Base-by-base conservation (phyloP, 1,140 invertebrate genomes). In the Ylistrum balloti region DNA sequence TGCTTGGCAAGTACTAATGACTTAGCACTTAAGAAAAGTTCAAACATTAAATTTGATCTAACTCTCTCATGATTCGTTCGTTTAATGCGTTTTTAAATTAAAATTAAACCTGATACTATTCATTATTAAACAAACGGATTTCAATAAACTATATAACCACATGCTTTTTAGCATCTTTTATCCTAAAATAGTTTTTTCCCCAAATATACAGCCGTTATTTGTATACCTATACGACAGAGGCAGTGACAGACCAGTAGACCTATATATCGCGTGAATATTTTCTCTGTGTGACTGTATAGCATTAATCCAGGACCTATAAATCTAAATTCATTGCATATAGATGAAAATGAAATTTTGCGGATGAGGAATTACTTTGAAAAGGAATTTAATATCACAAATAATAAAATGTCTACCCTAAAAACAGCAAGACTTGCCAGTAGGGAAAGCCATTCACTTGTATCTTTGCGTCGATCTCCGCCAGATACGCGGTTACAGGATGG, bases 351-450 rank as follows among this genome's bases (percentile, higher is more conserved):
- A 74, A 74, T 74, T 74, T 74, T n/a, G 0, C 56, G 56, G 56
- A 28, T 74, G 56, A 74, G 56, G n/a, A 74, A 74, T 5, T 74
- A 28, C 56, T 28, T n/a, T 74, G 56, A 28, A 74, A 74, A 74
- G 56, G 22, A 74, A 74, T 74, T 74, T 74, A 74, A 74, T 74
- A 74, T 74, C 22, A 74, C 56, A 74, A 74, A 74, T 74, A 74
- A 74, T 28, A 74, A 74, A 74, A 74, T 74, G 56, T 74, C 22
- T 74, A 28, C 17, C 22, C 22, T n/a, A 7, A 74, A n/a, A 74
- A 74, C 56, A n/a, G 22, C 45, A 15, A 7, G 56, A n/a, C 17
- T 28, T 74, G 5, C 20, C 56, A 74, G 56, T 28, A 74, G 56
- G 13, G n/a, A 74, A 28, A 74, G 15, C n/a, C n/a, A 74, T 28